phyloP scores from a whole-genome alignment of 2,888 invertebrate species.

The Rotaria magnacalcarata region DNA sequence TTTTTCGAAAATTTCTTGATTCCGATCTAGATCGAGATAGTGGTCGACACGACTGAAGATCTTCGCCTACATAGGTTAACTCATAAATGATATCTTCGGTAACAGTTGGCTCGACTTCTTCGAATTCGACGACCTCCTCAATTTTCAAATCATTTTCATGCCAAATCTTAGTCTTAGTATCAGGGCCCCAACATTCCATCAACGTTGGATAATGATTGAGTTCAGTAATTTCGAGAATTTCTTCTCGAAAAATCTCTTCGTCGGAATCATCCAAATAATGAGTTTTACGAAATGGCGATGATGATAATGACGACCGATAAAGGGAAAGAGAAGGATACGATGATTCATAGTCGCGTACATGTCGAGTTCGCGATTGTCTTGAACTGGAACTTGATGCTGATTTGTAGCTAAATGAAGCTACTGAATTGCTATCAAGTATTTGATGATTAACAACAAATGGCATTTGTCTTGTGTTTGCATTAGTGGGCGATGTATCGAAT shows the following conservation, averaged over 20 bases:
- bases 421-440: neutral
- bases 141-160: conserved; percentile 20
- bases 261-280: conserved; percentile 7
- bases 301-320: neutral
- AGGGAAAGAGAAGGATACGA: neutral
- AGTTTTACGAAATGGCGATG: neutral
- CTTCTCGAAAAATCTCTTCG: conserved; percentile 5
- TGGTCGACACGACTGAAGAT: neutral
- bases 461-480: neutral
- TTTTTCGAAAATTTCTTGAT: conserved; percentile 32
- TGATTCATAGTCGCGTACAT: neutral
- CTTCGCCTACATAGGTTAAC: neutral
- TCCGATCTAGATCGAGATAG: neutral
- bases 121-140: neutral
- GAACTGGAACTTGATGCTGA: neutral
- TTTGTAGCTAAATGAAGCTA: neutral
- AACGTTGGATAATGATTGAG: conserved; percentile 7
- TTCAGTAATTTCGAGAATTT: conserved; percentile 11
- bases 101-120: conserved; percentile 4
- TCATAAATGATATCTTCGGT: conserved; percentile 11
- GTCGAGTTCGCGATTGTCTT: neutral
- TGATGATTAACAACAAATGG: neutral
- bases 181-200: conserved; percentile 8
- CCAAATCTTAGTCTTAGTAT: neutral
- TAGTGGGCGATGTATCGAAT: neutral